Percentiles rank a stretch among this genome's conserved stretches.
Evolutionary conservation across 2,888 invertebrate species (phyloP).

Genomic region (Lagria hirta): DNA sequence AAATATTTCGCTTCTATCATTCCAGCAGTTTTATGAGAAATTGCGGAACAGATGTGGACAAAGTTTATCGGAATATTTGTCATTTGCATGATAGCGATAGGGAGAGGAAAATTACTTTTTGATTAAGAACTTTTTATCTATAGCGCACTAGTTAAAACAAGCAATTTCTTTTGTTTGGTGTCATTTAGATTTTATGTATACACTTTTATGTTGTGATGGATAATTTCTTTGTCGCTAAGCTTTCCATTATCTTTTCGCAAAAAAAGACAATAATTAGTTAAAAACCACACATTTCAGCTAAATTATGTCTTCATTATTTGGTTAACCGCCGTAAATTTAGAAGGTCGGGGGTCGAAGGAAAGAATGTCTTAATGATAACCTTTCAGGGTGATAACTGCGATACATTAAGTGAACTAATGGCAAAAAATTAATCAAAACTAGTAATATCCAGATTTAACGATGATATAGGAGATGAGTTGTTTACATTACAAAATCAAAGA

Average conservation of each 20-base stretch:
- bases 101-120: constrained; percentile 17
- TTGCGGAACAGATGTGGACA: constrained; percentile 6
- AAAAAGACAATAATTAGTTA: not conserved
- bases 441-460: too few species aligned
- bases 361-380: too few species aligned
- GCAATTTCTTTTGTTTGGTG: not conserved
- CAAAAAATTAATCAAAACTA: too few species aligned
- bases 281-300: not conserved
- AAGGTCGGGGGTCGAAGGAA: too few species aligned
- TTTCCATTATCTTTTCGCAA: not conserved
- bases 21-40: too few species aligned
- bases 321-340: too few species aligned
- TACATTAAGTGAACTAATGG: too few species aligned
- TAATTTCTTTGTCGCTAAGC: not conserved
- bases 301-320: too few species aligned
- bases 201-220: not conserved
- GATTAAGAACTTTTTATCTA: constrained; percentile 16
- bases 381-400: too few species aligned
- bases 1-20: too few species aligned
- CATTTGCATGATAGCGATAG: constrained; percentile 13
- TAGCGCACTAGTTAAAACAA: constrained; percentile 6
- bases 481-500: too few species aligned
- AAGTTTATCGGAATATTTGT: constrained; percentile 22
- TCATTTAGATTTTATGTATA: not conserved
- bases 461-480: too few species aligned